Evolutionary conservation across 2,888 invertebrate genomes (phyloP), one percentile per base, ranked within the genome.

Genomic region (Timema cristinae): DNA sequence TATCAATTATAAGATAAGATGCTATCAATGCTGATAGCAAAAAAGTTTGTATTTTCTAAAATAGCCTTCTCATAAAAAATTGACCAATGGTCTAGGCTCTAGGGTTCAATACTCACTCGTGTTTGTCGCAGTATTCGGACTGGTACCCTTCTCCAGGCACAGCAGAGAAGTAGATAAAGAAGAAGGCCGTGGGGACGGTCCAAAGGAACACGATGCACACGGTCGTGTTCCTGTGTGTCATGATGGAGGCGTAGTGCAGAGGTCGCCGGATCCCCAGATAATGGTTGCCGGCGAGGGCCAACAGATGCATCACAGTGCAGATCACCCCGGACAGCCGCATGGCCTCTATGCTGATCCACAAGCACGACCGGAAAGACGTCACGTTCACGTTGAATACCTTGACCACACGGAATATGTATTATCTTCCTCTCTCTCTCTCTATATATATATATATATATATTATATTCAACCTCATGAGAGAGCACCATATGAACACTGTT

Each of bases 281-380:
- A 79, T 90, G 90, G 80, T 89, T 89, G 72, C 88, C 80, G 50
- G 89, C 88, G 50, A 90, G 81, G 0, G 87, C 86, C 54, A 89
- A 80, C 5, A 90, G 83, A 78, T 90, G 90, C 63, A 85, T 82
- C 11, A 89, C 88, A 0, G 89, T 88, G 16, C 88, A 86, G 63
- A 89, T 84, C 71, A 90, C 84, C 5, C 87, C 87, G 16, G 87
- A 87, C 71, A 88, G 81, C 72, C 89, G 80, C 68, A 83, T 80
- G 5, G 81, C 82, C 77, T 83, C 83, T 50, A 83, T 66, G 4
- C 78, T 77, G 66, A 83, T 16, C 48, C 47, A 50, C 52, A 66
- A 13, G 48, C 70, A 70, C 11, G 32, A 32, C 32, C 32, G 32
- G 32, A 32, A 32, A 32, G 32, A 32, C 32, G 32, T 32, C 32